Percentiles rank a stretch among this genome's conserved stretches.
phyloP scores from a whole-genome alignment of 2,888 invertebrate species.

The Koerneria pararmatus region DNA sequence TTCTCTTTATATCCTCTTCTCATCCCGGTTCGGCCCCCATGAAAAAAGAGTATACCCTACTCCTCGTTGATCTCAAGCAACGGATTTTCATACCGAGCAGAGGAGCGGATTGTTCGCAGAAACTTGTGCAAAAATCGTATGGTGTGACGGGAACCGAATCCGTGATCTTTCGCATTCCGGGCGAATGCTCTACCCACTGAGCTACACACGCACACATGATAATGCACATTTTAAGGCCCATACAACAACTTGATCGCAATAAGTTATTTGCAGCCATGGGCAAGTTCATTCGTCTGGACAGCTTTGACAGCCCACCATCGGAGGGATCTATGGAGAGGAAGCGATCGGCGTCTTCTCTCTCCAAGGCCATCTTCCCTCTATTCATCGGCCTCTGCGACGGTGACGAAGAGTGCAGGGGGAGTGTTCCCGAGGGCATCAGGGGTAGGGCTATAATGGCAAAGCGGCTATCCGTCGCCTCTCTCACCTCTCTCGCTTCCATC shows the following conservation, averaged over 20 bases:
- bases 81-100: too few relatives aligned
- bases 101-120: too few relatives aligned
- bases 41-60: too few relatives aligned
- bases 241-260: too few relatives aligned
- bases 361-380: conserved; percentile 51
- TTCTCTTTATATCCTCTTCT: too few relatives aligned
- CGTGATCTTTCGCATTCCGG: neutral
- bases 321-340: too few relatives aligned
- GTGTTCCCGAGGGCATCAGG: conserved; percentile 24
- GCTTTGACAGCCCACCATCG: neutral
- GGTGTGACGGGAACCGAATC: neutral
- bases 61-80: too few relatives aligned
- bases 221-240: too few relatives aligned
- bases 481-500: conserved; percentile 54
- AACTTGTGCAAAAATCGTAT: neutral
- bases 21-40: too few relatives aligned
- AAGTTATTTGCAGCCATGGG: conserved; percentile 23
- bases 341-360: conserved; percentile 15
- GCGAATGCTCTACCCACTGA: neutral
- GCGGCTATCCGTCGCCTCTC: conserved; percentile 50
- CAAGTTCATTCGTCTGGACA: conserved; percentile 47
- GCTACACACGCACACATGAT: neutral
- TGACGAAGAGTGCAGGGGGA: conserved; percentile 6
- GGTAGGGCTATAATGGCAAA: conserved; percentile 44
- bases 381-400: conserved; percentile 47